Conservation (phyloP, 2,113 vertebrate genomes). For the Lepus americanus region DNA sequence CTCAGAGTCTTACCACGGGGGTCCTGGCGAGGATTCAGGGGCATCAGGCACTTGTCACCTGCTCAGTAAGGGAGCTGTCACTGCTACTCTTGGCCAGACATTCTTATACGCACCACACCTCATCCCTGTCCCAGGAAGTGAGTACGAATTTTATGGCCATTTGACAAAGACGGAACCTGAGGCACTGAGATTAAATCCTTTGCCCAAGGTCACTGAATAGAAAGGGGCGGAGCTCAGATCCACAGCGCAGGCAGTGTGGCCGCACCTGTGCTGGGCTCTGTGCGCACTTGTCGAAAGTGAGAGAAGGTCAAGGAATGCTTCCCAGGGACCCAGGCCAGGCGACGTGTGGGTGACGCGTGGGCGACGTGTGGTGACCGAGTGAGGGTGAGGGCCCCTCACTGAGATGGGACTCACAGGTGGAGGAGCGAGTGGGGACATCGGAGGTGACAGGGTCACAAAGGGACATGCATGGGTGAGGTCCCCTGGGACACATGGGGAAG, state of each 20-base stretch:
- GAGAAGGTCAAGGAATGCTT: fast-evolving
- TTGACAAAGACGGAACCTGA: conserved; percentile 2
- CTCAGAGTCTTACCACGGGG: not conserved
- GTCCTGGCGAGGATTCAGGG: not conserved
- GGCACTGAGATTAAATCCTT: not conserved
- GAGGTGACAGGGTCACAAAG: not conserved
- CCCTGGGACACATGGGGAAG: not conserved
- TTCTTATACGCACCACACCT: not conserved
- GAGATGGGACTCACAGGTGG: not conserved
- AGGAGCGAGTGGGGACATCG: not conserved
- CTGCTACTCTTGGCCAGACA: not conserved
- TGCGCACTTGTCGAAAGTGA: not conserved
- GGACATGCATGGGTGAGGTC: not conserved
- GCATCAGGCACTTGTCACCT: not conserved
- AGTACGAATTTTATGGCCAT: not conserved
- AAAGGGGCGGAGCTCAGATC: not conserved
- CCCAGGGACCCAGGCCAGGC: not conserved
- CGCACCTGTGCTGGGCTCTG: fast-evolving
- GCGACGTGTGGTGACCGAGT: not conserved
- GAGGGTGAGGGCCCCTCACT: not conserved
- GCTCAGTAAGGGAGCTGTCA: not conserved
- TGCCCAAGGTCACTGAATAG: not conserved
- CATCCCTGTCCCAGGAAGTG: not conserved
- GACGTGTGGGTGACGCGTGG: not conserved
- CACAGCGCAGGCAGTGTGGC: not conserved